These are phyloP conservation scores for Drosophila virilis DNA, from an alignment of 1,140 invertebrate genomes.

Conservation along the genomic window DNA sequence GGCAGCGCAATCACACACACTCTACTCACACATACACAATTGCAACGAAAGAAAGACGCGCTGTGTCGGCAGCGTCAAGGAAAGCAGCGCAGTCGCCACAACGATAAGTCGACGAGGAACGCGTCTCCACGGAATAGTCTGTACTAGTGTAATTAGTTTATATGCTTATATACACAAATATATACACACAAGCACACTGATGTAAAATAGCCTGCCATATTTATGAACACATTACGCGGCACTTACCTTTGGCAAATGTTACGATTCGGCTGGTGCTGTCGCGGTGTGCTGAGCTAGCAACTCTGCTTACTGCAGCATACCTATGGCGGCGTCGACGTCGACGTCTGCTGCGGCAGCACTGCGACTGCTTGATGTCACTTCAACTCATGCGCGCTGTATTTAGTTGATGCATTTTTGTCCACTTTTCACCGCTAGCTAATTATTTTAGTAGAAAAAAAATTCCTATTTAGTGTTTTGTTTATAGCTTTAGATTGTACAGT, in stretches of 20 bases:
- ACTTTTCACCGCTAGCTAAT: conserved; percentile 39
- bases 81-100: conserved; percentile 38
- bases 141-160: conserved; percentile 32
- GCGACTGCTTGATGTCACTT: conserved; percentile 46
- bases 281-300: conserved; percentile 39
- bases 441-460: conserved; percentile 30
- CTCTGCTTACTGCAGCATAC: conserved; percentile 53
- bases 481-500: conserved; percentile 23
- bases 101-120: conserved; percentile 42
- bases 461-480: conserved; percentile 26
- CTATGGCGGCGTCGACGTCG: conserved; percentile 47
- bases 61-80: conserved; percentile 26
- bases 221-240: conserved; percentile 33
- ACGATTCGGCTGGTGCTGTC: conserved; percentile 48
- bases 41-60: conserved; percentile 34
- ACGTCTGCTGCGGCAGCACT: conserved; percentile 36
- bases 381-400: conserved; percentile 56
- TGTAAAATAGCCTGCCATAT: conserved; percentile 13
- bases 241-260: conserved; percentile 78
- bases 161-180: neutral
- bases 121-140: conserved; percentile 4
- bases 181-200: conserved; percentile 1
- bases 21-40: conserved; percentile 19
- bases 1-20: conserved; percentile 26
- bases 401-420: conserved; percentile 49